Evolutionary conservation across 2,888 invertebrate species (phyloP), one percentile per base, ranked within the genome.

Genomic region (Drosophila greeni): DNA sequence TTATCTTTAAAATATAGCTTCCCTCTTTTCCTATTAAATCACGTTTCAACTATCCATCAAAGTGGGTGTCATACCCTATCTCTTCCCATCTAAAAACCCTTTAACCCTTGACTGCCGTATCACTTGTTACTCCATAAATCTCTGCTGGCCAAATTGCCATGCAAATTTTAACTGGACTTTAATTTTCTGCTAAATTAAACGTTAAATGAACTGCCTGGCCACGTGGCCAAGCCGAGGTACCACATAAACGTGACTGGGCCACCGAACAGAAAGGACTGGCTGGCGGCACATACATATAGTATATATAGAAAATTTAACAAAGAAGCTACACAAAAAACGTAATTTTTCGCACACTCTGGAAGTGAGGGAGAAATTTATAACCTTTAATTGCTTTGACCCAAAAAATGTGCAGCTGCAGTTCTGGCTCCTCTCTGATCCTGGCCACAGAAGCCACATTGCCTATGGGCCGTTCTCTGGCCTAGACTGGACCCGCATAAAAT

Each of bases 381-480:
- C 85, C 84, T 82, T 84, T 82, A 82, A 82, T 82, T 82, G 84
- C 84, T 84, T 76, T 84, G 85, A 84, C 81, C 84, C 76, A 81
- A 85, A 84, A 81, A 85, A 81, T 66, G 73, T 80, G 75, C 83
- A 74, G 56, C 34, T 24, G 56, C 72, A 39, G n/a, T 7, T 7
- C 37, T 39, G 49, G 52, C 29, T 36, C 73, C 45, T 29, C 51
- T 34, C 29, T 37, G 60, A 56, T 54, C 36, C 68, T 55, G 70
- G 72, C 84, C 85, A 69, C 82, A 84, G 74, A 76, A 74, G 82
- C 79, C 84, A 79, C 74, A 79, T 68, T 67, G 77, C 77, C 79
- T 80, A 82, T 72, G 68, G 76, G 67, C 73, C 67, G 59, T n/a
- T 42, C 37, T 66, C 43, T 66, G 47, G 36, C 56, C 58, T n/a